Evolutionary conservation across 2,888 invertebrate genomes (phyloP).

Genomic region (Dione juno): DNA sequence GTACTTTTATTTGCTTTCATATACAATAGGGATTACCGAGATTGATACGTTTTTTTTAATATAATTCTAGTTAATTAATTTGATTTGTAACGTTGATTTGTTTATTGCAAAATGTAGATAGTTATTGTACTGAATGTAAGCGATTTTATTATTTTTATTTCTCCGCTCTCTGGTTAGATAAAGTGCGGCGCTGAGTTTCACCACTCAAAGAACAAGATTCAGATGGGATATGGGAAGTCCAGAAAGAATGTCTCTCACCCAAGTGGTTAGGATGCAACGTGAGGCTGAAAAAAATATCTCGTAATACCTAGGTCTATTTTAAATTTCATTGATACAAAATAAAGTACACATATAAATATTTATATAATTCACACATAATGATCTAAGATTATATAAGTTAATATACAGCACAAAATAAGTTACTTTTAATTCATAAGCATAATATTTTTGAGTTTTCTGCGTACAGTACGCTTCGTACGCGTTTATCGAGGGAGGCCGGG

Average conservation of each 20-base stretch:
- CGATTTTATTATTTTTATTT: background rate
- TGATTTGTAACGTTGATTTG: background rate
- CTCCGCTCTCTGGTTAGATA: background rate
- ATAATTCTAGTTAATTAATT: background rate
- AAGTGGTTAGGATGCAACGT: background rate
- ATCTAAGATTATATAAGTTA: no score
- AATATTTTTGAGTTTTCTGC: background rate
- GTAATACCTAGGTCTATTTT: no score
- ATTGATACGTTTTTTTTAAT: conserved; percentile 6
- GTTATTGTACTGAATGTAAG: no score
- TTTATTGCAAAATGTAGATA: background rate
- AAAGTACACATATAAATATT: no score
- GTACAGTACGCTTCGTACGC: conserved; percentile 5
- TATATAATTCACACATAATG: no score
- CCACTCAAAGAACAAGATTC: no score
- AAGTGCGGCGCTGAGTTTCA: background rate
- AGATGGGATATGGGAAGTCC: no score
- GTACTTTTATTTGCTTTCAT: conserved; percentile 1
- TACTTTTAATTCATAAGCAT: no score
- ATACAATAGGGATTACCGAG: conserved; percentile 5
- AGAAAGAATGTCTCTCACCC: no score
- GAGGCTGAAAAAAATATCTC: background rate
- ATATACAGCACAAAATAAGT: background rate
- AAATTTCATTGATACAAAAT: no score
- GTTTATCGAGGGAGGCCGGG: conserved; percentile 43